phyloP scores from a whole-genome alignment of 2,888 invertebrate genomes.

The Meiosimyza platycephala region DNA sequence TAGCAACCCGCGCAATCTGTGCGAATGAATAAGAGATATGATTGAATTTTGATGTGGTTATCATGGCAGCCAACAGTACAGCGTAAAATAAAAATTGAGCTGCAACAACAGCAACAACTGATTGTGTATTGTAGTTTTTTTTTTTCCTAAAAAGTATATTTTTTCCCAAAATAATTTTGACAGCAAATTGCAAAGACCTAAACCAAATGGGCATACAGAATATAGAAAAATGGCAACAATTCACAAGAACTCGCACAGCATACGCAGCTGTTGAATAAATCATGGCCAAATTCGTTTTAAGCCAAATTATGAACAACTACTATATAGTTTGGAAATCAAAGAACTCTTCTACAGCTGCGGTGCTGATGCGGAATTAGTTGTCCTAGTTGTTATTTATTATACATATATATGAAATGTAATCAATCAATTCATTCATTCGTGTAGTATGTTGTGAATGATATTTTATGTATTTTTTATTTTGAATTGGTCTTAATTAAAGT shows the following conservation, averaged over 20 bases:
- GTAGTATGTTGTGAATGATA: too few species aligned
- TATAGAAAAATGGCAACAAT: not conserved
- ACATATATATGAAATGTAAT: too few species aligned
- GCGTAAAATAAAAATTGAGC: constrained; percentile 7
- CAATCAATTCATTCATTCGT: too few species aligned
- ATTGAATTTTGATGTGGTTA: constrained; percentile 36
- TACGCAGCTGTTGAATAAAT: constrained; percentile 1
- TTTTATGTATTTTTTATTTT: too few species aligned
- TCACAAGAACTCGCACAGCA: not conserved
- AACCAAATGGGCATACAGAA: not conserved
- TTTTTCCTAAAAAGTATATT: not conserved
- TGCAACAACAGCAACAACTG: constrained; percentile 10
- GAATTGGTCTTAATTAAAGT: too few species aligned
- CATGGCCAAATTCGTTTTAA: not conserved
- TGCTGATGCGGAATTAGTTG: too few species aligned
- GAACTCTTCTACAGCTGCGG: too few species aligned
- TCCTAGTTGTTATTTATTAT: too few species aligned
- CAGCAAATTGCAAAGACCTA: constrained; percentile 13
- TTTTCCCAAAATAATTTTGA: constrained; percentile 16
- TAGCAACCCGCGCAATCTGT: constrained; percentile 23
- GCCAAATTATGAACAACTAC: too few species aligned
- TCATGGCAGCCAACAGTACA: constrained; percentile 26
- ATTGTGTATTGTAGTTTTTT: too few species aligned
- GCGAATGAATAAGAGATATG: constrained; percentile 30
- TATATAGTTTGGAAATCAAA: too few species aligned